These are phyloP conservation scores for Nemotelus nigrinus DNA, from an alignment of 2,888 invertebrate species.

Conservation along the genomic window DNA sequence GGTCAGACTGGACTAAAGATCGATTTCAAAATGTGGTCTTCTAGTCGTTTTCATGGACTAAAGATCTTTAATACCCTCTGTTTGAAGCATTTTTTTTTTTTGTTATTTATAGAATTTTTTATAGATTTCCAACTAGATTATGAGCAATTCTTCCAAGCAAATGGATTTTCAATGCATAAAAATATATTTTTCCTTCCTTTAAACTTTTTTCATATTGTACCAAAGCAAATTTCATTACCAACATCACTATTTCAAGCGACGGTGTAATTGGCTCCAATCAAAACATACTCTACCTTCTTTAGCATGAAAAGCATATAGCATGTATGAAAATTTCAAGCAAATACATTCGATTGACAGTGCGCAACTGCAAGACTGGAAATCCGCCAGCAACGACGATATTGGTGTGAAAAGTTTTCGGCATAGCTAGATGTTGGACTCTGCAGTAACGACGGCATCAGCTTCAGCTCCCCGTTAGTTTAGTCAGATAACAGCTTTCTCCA, in stretches of 20 bases:
- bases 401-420: background rate
- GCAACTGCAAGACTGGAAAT: slow-evolving; percentile 30
- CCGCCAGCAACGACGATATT: background rate
- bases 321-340: slow-evolving; percentile 21
- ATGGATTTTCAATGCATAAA: too few species aligned
- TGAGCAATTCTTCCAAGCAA: too few species aligned
- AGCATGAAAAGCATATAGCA: slow-evolving; percentile 23
- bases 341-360: background rate
- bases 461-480: background rate
- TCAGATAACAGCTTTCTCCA: slow-evolving; percentile 17
- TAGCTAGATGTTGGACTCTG: background rate
- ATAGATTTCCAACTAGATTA: too few species aligned
- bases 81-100: too few species aligned
- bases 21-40: too few species aligned
- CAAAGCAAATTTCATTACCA: background rate
- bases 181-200: background rate
- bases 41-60: too few species aligned
- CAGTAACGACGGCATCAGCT: slow-evolving; percentile 10
- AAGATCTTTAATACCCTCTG: too few species aligned
- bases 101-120: too few species aligned
- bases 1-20: too few species aligned
- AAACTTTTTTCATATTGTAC: background rate
- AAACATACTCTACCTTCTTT: background rate
- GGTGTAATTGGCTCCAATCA: background rate
- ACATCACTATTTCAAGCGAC: slow-evolving; percentile 1